Evolutionary conservation across 2,888 invertebrate species (phyloP), one percentile per base, ranked within the genome.

Genomic region (Lamellibrachia satsuma): DNA sequence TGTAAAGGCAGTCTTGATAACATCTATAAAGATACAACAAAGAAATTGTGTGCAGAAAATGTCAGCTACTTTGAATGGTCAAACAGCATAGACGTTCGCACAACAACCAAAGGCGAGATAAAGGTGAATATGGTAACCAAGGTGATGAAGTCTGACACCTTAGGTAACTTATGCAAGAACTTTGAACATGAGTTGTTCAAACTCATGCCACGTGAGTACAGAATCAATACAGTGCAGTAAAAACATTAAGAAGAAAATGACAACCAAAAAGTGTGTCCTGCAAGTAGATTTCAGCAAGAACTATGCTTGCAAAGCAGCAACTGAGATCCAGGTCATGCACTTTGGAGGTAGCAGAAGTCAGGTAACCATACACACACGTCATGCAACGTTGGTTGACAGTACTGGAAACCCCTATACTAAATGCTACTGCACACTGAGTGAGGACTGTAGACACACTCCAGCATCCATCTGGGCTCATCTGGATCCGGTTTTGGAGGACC

Each of bases 391-490:
- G 8, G 7, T 7, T 3, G 90, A 57, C 52, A 39, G 57, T 9
- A n/a, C 52, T 52, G 91, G 91, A 52, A 39, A 91, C 27, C 91
- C 9, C 52, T 52, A 91, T 52, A 27, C 39, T 39, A 91, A 92
- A 51, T 92, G 92, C 27, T 94, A 93, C 93, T 95, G 95, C 93
- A 95, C 96, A n/a, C 75, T 96, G 3, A 95, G 95, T 27, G 92
- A 94, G 93, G 94, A 94, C 93, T 93, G 95, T 7, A 91, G 94
- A 8, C 96, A 96, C 94, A 94, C 94, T 92, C 95, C 96, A 55
- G 94, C 94, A 92, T 95, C 96, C 52, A 95, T 96, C 92, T 96
- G 96, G 95, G 95, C 95, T 90, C 96, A 96, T 94, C 93, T 96
- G 60, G 92, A 94, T 93, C 96, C 96, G 93, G 94, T 95, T 11